Evolutionary conservation across 2,797 vertebrate genomes (phyloP).

Genomic region (Chiroxiphia lanceolata): DNA sequence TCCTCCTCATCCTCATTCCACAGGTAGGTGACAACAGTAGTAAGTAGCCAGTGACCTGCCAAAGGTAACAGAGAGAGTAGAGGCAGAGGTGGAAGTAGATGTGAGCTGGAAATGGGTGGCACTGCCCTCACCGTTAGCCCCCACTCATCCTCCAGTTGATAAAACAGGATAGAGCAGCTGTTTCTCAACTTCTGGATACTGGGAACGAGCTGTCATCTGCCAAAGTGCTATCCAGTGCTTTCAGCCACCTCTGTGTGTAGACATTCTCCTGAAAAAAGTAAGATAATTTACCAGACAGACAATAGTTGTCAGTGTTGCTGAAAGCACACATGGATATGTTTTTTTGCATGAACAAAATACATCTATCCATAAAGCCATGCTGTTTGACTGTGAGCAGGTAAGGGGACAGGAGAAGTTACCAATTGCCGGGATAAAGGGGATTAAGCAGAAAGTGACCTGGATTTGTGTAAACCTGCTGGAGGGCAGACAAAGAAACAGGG

Average conservation of each 20-base stretch:
- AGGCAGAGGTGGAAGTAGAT: neutral
- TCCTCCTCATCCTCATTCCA: neutral
- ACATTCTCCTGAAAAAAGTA: neutral
- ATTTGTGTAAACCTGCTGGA: neutral
- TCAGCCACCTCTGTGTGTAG: neutral
- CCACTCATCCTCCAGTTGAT: neutral
- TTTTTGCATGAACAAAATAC: neutral
- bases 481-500: neutral
- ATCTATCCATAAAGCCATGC: neutral
- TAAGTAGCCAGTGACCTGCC: neutral
- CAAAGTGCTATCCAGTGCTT: neutral
- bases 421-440: neutral
- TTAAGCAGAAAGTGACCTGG: neutral
- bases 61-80: neutral
- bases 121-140: no score
- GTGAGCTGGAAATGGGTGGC: neutral
- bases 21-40: neutral
- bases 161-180: neutral
- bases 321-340: neutral
- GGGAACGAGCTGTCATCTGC: neutral
- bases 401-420: neutral
- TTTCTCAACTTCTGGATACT: neutral
- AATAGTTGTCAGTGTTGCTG: neutral
- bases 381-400: neutral
- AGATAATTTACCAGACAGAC: neutral